Evolutionary conservation across 2,113 vertebrate species (phyloP).

Genomic region (Oreotragus oreotragus): DNA sequence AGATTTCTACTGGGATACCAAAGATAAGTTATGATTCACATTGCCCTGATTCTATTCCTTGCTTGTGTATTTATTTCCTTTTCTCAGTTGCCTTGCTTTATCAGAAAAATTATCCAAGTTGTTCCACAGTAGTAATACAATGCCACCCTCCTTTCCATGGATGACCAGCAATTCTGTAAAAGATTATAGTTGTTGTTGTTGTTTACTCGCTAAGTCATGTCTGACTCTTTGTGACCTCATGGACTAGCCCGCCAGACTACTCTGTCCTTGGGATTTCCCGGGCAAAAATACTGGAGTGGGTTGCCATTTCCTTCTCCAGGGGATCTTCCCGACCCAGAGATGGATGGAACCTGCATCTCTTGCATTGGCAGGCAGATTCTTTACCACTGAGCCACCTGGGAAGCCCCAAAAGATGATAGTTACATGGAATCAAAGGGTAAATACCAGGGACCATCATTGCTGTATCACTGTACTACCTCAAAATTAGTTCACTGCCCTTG

Average conservation of each 20-base stretch:
- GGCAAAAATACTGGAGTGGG: background rate
- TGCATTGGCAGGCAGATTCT: background rate
- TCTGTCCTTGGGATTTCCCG: background rate
- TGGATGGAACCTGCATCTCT: background rate
- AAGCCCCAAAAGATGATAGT: background rate
- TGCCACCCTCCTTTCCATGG: background rate
- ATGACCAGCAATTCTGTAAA: background rate
- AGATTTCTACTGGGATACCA: constrained; percentile 1
- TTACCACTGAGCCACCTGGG: background rate
- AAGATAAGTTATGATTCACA: background rate
- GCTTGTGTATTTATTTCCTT: background rate
- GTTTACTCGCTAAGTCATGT: background rate
- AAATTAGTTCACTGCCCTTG: background rate
- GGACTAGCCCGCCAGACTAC: background rate
- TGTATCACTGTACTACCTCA: background rate
- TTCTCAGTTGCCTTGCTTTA: background rate
- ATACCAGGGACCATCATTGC: background rate
- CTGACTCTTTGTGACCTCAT: background rate
- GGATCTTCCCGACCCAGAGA: background rate
- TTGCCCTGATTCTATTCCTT: background rate
- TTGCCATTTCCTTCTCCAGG: background rate
- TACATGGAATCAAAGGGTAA: background rate
- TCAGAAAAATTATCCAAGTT: background rate
- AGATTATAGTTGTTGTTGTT: background rate
- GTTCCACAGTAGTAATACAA: background rate